Evolutionary conservation across 2,888 invertebrate genomes (phyloP), one percentile per base, ranked within the genome.

Genomic region (Carcina quercana): DNA sequence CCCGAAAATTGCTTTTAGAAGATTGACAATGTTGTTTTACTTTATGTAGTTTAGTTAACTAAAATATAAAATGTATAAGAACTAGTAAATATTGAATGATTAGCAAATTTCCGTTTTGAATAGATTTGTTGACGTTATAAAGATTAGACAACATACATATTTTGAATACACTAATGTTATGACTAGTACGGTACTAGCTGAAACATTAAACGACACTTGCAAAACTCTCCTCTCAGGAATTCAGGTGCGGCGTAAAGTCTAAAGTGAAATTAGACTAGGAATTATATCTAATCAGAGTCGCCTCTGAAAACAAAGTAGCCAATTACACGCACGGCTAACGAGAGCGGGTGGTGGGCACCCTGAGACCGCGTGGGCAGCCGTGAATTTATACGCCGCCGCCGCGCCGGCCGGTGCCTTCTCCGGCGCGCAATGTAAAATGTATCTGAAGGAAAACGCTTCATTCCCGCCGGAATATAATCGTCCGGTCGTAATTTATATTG

Each of bases 401-500:
- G n/a, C n/a, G n/a, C n/a, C 35, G 26, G 27, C 8, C n/a, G 13
- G 41, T 30, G 42, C 26, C 32, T 57, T 53, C 55, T n/a, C 59
- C 56, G 57, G 56, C 58, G 56, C 55, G 62, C 59, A 56, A 59
- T 61, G 66, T 63, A 67, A 64, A 62, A 59, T 67, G 71, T 73
- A 70, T 79, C 75, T 72, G 74, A 79, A 80, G 76, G 80, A 80
- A 76, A 80, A 72, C 74, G 73, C 61, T 78, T 78, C 75, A 78
- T 78, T 79, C 82, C 83, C 80, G 72, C 65, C 67, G 78, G 84
- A 85, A 85, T 85, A 85, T 85, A 84, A 85, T 85, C 84, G 84
- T 75, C 79, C 82, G 80, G 68, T 78, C 78, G 85, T 85, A 85
- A 85, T 85, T 85, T 85, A 85, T 85, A 84, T 85, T 85, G 85